These are phyloP conservation scores for Elysia chlorotica DNA, from an alignment of 1,140 invertebrate genomes.

Conservation along the genomic window DNA sequence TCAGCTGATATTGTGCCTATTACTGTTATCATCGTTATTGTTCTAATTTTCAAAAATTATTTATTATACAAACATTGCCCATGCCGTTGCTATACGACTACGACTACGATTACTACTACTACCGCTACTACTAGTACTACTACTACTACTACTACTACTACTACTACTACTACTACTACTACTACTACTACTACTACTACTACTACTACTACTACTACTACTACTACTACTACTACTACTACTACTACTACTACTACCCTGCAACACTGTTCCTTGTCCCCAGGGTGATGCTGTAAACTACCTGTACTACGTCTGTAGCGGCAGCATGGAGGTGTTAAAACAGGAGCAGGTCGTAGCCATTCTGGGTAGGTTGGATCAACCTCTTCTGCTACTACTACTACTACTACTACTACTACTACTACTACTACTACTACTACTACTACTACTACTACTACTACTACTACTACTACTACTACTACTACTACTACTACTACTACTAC, in stretches of 20 bases:
- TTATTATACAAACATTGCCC: too few species aligned
- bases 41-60: too few species aligned
- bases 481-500: neutral
- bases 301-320: constrained; percentile 58
- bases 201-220: neutral
- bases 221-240: neutral
- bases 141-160: neutral
- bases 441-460: neutral
- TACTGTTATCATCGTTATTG: too few species aligned
- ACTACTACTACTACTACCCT: neutral
- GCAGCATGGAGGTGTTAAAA: constrained; percentile 59
- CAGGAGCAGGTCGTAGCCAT: constrained; percentile 59
- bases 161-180: neutral
- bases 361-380: constrained; percentile 40
- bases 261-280: neutral
- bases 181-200: neutral
- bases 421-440: neutral
- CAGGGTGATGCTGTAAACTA: constrained; percentile 56
- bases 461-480: neutral
- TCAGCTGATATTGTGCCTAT: too few species aligned
- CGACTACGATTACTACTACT: neutral
- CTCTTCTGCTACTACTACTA: neutral
- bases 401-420: neutral
- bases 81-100: too few species aligned
- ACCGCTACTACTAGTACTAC: neutral